phyloP scores from a whole-genome alignment of 2,888 invertebrate species.

The Agrypnus murinus region DNA sequence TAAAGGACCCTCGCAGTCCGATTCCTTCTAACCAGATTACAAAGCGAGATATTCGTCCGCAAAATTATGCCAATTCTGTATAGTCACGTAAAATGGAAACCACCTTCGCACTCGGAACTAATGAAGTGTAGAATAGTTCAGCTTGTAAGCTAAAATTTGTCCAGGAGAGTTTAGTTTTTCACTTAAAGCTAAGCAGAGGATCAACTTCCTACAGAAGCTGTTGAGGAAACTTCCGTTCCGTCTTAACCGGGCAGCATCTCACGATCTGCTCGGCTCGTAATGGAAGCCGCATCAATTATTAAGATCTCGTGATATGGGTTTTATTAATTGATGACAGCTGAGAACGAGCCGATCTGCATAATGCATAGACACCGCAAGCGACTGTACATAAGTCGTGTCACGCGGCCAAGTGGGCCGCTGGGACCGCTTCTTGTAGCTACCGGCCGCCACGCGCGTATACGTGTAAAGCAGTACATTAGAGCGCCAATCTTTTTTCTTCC shows the following conservation, averaged over 20 bases:
- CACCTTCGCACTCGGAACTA: slow-evolving; percentile 22
- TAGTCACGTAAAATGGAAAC: slow-evolving; percentile 56
- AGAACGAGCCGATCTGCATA: slow-evolving; percentile 68
- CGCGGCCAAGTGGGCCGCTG: slow-evolving; percentile 62
- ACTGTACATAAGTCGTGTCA: slow-evolving; percentile 57
- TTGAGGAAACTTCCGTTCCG: slow-evolving; percentile 50
- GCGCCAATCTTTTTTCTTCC: slow-evolving; percentile 62
- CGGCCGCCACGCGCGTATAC: slow-evolving; percentile 49
- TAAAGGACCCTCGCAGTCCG: slow-evolving; percentile 66
- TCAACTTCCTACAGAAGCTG: slow-evolving; percentile 36
- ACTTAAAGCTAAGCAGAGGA: not conserved
- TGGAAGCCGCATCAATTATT: slow-evolving; percentile 71
- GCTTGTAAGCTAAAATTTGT: slow-evolving; percentile 24
- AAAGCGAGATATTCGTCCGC: slow-evolving; percentile 62
- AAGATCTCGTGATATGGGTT: slow-evolving; percentile 71
- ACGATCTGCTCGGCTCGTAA: slow-evolving; percentile 58
- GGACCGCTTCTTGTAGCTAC: slow-evolving; percentile 56
- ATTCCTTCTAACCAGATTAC: slow-evolving; percentile 68
- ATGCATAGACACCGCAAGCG: slow-evolving; percentile 64
- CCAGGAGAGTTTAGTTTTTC: slow-evolving; percentile 20
- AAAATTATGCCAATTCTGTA: slow-evolving; percentile 59
- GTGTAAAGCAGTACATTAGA: slow-evolving; percentile 59
- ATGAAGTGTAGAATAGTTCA: slow-evolving; percentile 31
- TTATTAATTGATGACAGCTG: slow-evolving; percentile 73
- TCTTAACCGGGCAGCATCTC: slow-evolving; percentile 48